Conservation (phyloP, 1,140 invertebrate genomes). For the Sinella curviseta region DNA sequence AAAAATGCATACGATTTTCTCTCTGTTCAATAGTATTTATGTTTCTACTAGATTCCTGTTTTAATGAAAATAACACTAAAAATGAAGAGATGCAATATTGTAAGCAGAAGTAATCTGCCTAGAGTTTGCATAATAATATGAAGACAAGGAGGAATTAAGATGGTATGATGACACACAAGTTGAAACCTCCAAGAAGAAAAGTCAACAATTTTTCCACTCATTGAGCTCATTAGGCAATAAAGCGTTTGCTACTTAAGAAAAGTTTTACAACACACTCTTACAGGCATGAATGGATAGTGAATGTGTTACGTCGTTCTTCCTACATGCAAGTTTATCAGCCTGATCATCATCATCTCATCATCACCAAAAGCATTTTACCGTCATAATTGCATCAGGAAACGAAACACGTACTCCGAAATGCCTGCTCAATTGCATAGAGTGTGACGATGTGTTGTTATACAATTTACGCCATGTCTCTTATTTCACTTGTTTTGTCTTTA, state of each 20-base stretch:
- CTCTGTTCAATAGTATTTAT: too few relatives aligned
- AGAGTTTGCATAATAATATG: not conserved
- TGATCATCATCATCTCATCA: not conserved
- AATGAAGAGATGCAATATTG: not conserved
- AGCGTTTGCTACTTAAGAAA: not conserved
- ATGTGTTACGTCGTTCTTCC: too few relatives aligned
- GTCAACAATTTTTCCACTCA: not conserved
- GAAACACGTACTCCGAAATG: not conserved
- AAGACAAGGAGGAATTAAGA: not conserved
- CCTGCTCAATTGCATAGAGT: not conserved
- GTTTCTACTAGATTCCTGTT: not conserved
- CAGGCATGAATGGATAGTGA: too few relatives aligned
- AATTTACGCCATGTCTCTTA: not conserved
- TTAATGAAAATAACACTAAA: not conserved
- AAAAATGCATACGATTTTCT: too few relatives aligned
- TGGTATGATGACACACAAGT: not conserved
- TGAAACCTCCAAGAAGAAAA: not conserved
- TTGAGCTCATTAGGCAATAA: conserved; percentile 9
- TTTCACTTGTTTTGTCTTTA: too few relatives aligned
- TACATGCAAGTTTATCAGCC: not conserved
- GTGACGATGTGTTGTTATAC: not conserved
- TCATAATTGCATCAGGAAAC: not conserved
- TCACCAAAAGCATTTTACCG: not conserved
- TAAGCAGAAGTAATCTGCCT: not conserved
- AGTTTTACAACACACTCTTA: too few relatives aligned